A percentile compares a stretch with the other conserved stretches of the same genome.
Evolutionary conservation across 2,113 vertebrate species (phyloP).

Genomic region (Leptodactylus fuscus): DNA sequence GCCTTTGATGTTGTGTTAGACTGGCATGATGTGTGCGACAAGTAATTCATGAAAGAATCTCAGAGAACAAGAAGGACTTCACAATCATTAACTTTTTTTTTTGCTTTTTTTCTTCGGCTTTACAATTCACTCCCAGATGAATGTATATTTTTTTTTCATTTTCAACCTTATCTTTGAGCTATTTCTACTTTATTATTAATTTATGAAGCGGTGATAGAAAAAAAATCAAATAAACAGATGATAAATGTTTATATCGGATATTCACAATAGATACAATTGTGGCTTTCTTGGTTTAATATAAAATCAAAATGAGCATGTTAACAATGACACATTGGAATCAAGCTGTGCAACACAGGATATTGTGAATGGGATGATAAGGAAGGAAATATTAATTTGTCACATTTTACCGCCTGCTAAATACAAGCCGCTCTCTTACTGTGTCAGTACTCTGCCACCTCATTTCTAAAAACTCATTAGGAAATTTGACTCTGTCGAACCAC

Average conservation of each 20-base stretch:
- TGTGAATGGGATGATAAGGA: constrained; percentile 33
- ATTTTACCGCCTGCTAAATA: constrained; percentile 25
- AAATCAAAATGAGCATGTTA: constrained; percentile 17
- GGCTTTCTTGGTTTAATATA: constrained; percentile 7
- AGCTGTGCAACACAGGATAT: constrained; percentile 37
- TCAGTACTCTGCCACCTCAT: constrained; percentile 16
- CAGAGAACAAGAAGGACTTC: not conserved
- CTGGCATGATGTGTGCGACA: not conserved
- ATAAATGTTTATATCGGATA: not conserved
- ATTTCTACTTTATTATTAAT: not conserved
- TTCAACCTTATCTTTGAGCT: not conserved
- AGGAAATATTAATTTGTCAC: constrained; percentile 31
- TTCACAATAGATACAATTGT: not conserved
- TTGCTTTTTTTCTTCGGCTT: not conserved
- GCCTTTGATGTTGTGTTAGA: not conserved
- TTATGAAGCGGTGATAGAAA: not conserved
- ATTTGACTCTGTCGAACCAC: not conserved
- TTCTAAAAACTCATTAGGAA: constrained; percentile 36
- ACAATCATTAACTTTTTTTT: not conserved
- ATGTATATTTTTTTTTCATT: not conserved
- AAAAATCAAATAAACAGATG: not conserved
- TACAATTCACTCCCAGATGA: not conserved
- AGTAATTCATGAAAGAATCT: not conserved
- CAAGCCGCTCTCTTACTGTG: constrained; percentile 9
- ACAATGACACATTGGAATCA: constrained; percentile 27